These are phyloP conservation scores for Lithobates sylvaticus DNA, from an alignment of 2,797 vertebrate species.

Conservation along the genomic window DNA sequence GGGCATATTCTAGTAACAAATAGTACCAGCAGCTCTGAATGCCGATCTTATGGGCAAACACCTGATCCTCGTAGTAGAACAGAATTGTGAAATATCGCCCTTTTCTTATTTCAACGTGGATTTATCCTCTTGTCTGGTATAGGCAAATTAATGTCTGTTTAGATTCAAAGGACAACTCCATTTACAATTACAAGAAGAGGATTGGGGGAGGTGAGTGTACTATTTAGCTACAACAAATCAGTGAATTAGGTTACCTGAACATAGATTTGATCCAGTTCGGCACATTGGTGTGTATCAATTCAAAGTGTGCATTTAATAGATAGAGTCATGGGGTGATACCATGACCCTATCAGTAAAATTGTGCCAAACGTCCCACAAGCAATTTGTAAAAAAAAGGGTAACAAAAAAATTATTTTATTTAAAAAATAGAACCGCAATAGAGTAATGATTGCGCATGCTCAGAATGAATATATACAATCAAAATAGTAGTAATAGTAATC, in stretches of 20 bases:
- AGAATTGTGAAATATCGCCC: conserved; percentile 69
- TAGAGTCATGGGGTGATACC: too few species aligned
- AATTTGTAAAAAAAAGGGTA: too few species aligned
- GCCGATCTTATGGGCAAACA: conserved; percentile 79
- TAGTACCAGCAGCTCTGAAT: conserved; percentile 70
- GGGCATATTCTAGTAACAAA: conserved; percentile 73
- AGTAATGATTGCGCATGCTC: too few species aligned
- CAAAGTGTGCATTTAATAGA: too few species aligned
- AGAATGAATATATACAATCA: too few species aligned
- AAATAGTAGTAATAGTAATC: too few species aligned
- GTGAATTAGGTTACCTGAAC: background rate
- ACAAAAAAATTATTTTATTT: too few species aligned
- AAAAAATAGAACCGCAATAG: too few species aligned
- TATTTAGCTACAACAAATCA: background rate
- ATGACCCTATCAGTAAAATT: too few species aligned
- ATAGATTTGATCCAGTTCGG: background rate
- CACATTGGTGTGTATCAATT: too few species aligned
- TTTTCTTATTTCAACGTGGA: conserved; percentile 57
- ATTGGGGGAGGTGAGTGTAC: background rate
- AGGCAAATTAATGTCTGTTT: conserved; percentile 36
- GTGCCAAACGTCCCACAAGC: too few species aligned
- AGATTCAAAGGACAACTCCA: conserved; percentile 5
- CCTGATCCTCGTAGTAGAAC: conserved; percentile 80
- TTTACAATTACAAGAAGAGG: background rate
- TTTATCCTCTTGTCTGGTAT: conserved; percentile 46